Evolutionary conservation across 2,113 vertebrate species (phyloP), one percentile per base, ranked within the genome.

Genomic region (Pluvianellus socialis): DNA sequence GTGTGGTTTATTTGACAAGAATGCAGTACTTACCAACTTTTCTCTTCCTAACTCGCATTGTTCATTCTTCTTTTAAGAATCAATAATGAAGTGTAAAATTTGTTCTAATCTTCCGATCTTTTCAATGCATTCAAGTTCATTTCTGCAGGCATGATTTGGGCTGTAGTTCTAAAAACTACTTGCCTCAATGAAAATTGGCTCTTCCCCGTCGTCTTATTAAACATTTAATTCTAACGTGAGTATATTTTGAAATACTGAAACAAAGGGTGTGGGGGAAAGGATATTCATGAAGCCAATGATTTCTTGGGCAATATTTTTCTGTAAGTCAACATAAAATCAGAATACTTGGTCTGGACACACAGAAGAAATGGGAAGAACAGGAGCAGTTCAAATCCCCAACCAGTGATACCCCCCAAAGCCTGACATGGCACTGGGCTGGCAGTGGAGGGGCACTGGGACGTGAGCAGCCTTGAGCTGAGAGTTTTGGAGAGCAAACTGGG

Each of bases 401-500:
- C 21, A 55, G 42, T 0, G 1, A 58, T 42, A 19, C 9, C 17
- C 16, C 72, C 23, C 88, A 67, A 70, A 53, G 61, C 22, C 26
- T 82, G 62, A 23, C 3, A 2, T 24, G 71, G 7, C 53, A 47
- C 28, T 0, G 5, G 33, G 18, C 12, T 28, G 73, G 77, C 33
- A 52, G 44, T 14, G 32, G 15, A 49, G 26, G 27, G 67, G 2
- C 59, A n/a, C 7, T 15, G 28, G 27, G 28, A 24, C 5, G 3
- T 4, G 18, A 5, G 14, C 15, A 17, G 24, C 22, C 22, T 76
- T 19, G 8, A 12, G 17, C 33, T 50, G 44, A 52, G n/a, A 50
- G 50, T 77, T 90, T 56, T 2, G 1, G 81, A 62, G 40, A 42
- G 30, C 55, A 70, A 32, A 47, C 7, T 0, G 0, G 33, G 66